Percentiles rank a stretch among this genome's conserved stretches.
phyloP scores from a whole-genome alignment of 2,113 vertebrate species.

The Macaca nemestrina region DNA sequence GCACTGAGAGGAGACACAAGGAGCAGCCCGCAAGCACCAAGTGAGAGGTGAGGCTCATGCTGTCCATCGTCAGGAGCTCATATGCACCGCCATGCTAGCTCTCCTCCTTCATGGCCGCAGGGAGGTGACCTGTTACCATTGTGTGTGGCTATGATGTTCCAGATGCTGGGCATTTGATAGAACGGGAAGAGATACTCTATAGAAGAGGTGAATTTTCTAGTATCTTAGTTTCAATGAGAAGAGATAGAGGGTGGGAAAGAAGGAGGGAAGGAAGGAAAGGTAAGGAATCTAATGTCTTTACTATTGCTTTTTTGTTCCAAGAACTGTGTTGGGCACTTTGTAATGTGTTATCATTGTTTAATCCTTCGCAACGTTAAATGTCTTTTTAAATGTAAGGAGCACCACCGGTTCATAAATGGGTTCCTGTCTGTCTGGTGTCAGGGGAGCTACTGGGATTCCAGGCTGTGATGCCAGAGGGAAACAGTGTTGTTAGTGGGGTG shows the following conservation, averaged over 20 bases:
- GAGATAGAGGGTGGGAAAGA: not conserved
- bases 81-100: too few species aligned
- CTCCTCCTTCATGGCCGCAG: not conserved
- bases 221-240: not conserved
- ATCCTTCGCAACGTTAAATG: not conserved
- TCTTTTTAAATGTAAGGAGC: not conserved
- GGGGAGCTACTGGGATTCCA: not conserved
- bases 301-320: not conserved
- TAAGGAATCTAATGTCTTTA: not conserved
- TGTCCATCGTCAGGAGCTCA: not conserved
- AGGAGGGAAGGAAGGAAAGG: too few species aligned
- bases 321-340: not conserved
- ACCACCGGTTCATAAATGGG: not conserved
- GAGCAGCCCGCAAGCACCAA: not conserved
- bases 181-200: not conserved
- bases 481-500: too few species aligned
- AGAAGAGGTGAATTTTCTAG: not conserved
- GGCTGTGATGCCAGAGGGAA: not conserved
- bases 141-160: too few species aligned
- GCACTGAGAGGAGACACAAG: not conserved
- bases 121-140: not conserved
- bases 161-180: not conserved
- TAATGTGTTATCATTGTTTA: not conserved
- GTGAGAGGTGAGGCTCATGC: slow-evolving; percentile 25
- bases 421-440: not conserved